Evolutionary conservation across 2,797 vertebrate species (phyloP), one percentile per base, ranked within the genome.

Genomic region (Typhlichthys subterraneus): DNA sequence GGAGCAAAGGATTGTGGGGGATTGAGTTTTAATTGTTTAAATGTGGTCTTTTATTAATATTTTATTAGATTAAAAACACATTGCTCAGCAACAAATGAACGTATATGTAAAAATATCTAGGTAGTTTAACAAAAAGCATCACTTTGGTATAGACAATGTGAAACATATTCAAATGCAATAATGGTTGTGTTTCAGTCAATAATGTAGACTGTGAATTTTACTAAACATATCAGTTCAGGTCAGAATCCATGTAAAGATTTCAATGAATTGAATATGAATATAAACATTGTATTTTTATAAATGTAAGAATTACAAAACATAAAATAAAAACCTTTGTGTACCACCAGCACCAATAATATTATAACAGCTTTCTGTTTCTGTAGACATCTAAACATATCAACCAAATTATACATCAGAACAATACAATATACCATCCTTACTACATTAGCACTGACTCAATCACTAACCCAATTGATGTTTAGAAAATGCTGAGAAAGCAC

Each of bases 1-100:
- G 42, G 33, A 64, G 72, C 59, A 42, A 67, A 56, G 89, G 53
- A 71, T 85, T 83, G 17, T 91, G 90, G 91, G 89, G 73, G 84
- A 79, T 74, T 85, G 47, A 84, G 88, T 90, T 7, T 17, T 0
- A 9, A 6, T 5, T 17, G 8, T 12, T 46, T 0, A 12, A 2
- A 5, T 29, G 5, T 15, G 19, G 4, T 29, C 9, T 58, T 70
- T 65, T 61, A 69, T 67, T 69, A 11, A 51, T 14, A 8, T n/a
- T 45, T 55, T 3, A 5, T 70, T 51, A 42, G 31, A 51, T 56
- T 12, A 53, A 15, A 55, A 57, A 59, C 12, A 51, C 53, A 33
- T 7, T 0, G 31, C 31, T 45, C 54, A 45, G 61, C 50, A 13
- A 61, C 58, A 3, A 54, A 9, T 4, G 51, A 12, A 17, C 29